phyloP scores from a whole-genome alignment of 2,888 invertebrate genomes.

The Noctua pronuba region DNA sequence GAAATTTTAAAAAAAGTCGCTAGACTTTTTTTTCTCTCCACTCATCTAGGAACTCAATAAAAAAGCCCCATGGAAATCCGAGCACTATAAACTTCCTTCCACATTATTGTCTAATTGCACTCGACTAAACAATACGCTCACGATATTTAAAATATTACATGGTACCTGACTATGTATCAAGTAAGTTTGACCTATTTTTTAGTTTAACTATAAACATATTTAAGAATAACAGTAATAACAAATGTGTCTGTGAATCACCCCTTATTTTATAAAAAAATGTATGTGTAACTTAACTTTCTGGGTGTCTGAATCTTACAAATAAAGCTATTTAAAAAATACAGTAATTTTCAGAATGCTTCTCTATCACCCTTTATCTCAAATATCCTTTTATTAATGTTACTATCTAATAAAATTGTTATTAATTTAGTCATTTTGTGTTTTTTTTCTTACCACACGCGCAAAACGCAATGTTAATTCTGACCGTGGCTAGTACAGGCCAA shows the following conservation, averaged over 20 bases:
- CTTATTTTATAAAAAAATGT: not conserved
- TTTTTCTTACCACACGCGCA: not conserved
- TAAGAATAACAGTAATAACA: not conserved
- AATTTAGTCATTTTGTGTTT: not conserved
- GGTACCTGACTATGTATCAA: not conserved
- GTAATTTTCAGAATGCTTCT: not conserved
- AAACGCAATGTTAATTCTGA: not conserved
- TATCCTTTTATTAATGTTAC: slow-evolving; percentile 2
- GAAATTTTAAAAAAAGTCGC: too few relatives aligned
- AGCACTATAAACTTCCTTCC: too few relatives aligned
- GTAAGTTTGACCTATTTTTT: not conserved
- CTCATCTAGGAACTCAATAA: too few relatives aligned
- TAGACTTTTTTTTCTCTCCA: too few relatives aligned
- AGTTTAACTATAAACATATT: not conserved
- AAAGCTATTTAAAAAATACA: not conserved
- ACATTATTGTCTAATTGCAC: too few relatives aligned
- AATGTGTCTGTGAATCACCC: not conserved
- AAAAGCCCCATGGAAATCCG: too few relatives aligned
- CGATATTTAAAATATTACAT: not conserved
- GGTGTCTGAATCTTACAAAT: not conserved
- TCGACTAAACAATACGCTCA: too few relatives aligned
- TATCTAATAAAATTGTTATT: slow-evolving; percentile 17
- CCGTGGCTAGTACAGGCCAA: too few relatives aligned
- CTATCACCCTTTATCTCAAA: not conserved
- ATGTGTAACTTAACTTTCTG: not conserved